Evolutionary conservation across 2,797 vertebrate genomes (phyloP).

Genomic region (Cynodonichthys magdalenae): DNA sequence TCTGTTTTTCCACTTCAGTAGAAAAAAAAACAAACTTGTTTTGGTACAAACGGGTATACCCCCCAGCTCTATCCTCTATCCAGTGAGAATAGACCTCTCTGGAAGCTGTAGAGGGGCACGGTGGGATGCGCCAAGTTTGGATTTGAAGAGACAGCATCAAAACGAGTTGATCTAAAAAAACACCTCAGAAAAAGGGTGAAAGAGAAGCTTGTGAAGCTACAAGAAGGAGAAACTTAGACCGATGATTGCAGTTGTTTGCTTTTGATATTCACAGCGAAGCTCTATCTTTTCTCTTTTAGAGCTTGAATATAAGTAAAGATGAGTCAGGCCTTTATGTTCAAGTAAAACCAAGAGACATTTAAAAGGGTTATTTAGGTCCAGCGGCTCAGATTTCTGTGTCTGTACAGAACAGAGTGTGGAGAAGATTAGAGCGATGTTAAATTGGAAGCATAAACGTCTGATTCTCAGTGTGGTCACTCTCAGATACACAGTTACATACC

Average conservation of each 20-base stretch:
- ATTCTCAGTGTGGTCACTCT: conserved; percentile 30
- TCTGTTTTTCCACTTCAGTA: too few species aligned
- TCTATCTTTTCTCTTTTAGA: neutral
- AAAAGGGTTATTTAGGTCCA: neutral
- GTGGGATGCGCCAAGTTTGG: too few species aligned
- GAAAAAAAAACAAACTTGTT: too few species aligned
- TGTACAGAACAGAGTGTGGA: too few species aligned
- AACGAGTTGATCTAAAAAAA: too few species aligned
- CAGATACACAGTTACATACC: conserved; percentile 13
- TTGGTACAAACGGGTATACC: too few species aligned
- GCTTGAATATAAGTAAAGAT: neutral
- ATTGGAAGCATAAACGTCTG: conserved; percentile 20
- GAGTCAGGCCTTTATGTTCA: neutral
- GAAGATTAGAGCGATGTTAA: conserved; percentile 6
- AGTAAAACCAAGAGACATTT: conserved; percentile 4
- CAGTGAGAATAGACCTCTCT: too few species aligned
- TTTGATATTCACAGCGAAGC: conserved; percentile 27
- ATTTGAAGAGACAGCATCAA: too few species aligned
- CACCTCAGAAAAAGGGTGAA: too few species aligned
- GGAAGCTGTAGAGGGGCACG: too few species aligned
- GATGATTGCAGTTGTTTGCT: conserved; percentile 29
- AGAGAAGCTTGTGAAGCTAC: too few species aligned
- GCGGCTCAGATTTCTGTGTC: conserved; percentile 20
- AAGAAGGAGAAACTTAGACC: neutral
- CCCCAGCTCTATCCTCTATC: too few species aligned